A percentile compares a stretch with the other conserved stretches of the same genome.
These are phyloP conservation scores for Elegia similella DNA, from an alignment of 2,888 invertebrate genomes.

Conservation along the genomic window DNA sequence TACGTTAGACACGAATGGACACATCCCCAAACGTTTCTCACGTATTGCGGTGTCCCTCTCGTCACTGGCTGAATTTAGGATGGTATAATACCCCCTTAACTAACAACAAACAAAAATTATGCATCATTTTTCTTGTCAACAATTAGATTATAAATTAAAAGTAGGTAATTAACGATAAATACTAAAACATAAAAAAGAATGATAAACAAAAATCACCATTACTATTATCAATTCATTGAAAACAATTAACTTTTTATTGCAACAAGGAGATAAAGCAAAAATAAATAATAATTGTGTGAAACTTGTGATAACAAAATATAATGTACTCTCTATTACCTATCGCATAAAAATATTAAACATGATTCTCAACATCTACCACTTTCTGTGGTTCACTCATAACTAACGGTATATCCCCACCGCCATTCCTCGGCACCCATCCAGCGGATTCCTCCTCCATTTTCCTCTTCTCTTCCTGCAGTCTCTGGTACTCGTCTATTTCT, in stretches of 20 bases:
- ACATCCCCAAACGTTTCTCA: too few relatives aligned
- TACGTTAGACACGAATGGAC: too few relatives aligned
- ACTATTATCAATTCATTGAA: not conserved
- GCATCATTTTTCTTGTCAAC: too few relatives aligned
- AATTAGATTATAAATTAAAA: too few relatives aligned
- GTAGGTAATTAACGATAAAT: too few relatives aligned
- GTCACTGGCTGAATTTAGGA: too few relatives aligned
- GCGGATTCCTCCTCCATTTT: conserved; percentile 69
- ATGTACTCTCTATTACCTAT: too few relatives aligned
- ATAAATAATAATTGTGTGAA: not conserved
- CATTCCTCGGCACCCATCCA: conserved; percentile 72
- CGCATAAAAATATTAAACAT: not conserved
- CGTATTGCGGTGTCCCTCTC: too few relatives aligned
- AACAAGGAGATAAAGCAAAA: not conserved
- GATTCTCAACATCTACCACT: conserved; percentile 30
- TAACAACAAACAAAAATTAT: too few relatives aligned
- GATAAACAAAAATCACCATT: not conserved
- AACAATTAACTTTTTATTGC: not conserved
- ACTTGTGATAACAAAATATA: too few relatives aligned
- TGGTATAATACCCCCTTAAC: too few relatives aligned
- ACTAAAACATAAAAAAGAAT: not conserved
- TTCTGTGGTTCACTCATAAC: conserved; percentile 66
- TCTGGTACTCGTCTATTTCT: conserved; percentile 91
- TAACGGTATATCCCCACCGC: conserved; percentile 67
- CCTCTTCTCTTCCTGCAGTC: conserved; percentile 83